A percentile compares a stretch with the other conserved stretches of the same genome.
These are phyloP conservation scores for Acrocephalus kingi DNA, from an alignment of 2,113 vertebrate genomes.

Conservation along the genomic window DNA sequence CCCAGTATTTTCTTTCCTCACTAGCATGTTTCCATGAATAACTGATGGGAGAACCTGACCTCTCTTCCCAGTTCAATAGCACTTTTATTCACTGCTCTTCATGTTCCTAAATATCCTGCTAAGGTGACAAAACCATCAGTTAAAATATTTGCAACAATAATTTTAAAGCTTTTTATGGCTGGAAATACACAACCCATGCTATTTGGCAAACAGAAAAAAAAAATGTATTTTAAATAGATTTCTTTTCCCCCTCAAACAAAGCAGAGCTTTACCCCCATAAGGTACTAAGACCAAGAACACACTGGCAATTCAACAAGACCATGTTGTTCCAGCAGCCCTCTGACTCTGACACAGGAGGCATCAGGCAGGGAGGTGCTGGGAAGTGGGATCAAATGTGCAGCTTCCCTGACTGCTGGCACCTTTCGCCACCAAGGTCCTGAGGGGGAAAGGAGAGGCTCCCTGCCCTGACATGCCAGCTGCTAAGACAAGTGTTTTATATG, in stretches of 20 bases:
- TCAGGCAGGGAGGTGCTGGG: background rate
- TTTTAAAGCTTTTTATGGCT: background rate
- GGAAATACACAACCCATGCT: background rate
- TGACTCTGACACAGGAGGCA: background rate
- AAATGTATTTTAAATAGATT: background rate
- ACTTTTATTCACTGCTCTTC: background rate
- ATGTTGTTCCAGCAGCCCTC: background rate
- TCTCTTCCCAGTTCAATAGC: background rate
- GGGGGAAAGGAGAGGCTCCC: background rate
- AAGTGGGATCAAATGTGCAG: background rate
- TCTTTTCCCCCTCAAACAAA: background rate
- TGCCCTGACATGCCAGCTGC: background rate
- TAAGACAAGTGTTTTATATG: background rate
- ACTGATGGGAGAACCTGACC: background rate
- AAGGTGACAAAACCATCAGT: background rate
- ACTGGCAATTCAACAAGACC: background rate
- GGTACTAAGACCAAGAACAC: background rate
- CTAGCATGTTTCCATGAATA: background rate
- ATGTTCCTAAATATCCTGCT: background rate
- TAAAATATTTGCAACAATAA: background rate
- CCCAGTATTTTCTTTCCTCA: background rate
- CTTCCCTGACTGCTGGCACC: background rate
- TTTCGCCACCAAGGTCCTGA: accelerated
- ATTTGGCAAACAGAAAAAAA: background rate
- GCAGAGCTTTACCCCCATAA: background rate